phyloP scores from a whole-genome alignment of 2,888 invertebrate genomes.

The Mechanitis messenoides region DNA sequence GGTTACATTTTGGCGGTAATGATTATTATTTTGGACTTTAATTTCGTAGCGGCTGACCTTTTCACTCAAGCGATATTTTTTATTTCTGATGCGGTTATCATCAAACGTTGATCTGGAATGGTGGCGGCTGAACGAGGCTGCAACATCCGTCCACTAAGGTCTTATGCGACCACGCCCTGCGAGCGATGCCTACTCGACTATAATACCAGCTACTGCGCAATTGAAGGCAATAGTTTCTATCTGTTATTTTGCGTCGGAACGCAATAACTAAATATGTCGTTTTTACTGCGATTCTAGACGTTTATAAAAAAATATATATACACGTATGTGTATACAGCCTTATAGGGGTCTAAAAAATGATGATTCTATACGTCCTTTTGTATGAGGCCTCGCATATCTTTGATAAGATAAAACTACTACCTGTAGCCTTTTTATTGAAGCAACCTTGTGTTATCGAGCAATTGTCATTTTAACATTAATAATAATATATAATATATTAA shows the following conservation, averaged over 20 bases:
- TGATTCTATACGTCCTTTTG: conserved; percentile 17
- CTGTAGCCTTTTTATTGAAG: conserved; percentile 1
- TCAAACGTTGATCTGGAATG: conserved; percentile 61
- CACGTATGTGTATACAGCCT: not conserved
- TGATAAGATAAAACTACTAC: conserved; percentile 17
- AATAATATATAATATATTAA: not conserved
- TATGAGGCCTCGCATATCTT: conserved; percentile 15
- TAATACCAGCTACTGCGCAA: conserved; percentile 46
- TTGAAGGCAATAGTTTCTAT: conserved; percentile 35
- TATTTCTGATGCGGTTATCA: conserved; percentile 63
- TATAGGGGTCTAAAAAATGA: conserved; percentile 21
- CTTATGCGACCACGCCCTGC: conserved; percentile 61
- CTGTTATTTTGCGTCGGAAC: conserved; percentile 36
- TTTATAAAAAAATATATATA: conserved; percentile 16
- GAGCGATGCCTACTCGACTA: conserved; percentile 48
- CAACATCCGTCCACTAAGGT: conserved; percentile 69
- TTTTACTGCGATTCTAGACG: conserved; percentile 26
- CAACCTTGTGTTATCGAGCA: conserved; percentile 10
- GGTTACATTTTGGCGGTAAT: conserved; percentile 53
- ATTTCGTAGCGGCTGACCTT: conserved; percentile 67
- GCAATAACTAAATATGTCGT: conserved; percentile 34
- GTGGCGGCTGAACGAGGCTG: conserved; percentile 58
- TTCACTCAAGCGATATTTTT: conserved; percentile 62
- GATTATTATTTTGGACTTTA: conserved; percentile 66
- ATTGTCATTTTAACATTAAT: not conserved